Evolutionary conservation across 2,888 invertebrate species (phyloP).

Genomic region (Meiosimyza decipiens): DNA sequence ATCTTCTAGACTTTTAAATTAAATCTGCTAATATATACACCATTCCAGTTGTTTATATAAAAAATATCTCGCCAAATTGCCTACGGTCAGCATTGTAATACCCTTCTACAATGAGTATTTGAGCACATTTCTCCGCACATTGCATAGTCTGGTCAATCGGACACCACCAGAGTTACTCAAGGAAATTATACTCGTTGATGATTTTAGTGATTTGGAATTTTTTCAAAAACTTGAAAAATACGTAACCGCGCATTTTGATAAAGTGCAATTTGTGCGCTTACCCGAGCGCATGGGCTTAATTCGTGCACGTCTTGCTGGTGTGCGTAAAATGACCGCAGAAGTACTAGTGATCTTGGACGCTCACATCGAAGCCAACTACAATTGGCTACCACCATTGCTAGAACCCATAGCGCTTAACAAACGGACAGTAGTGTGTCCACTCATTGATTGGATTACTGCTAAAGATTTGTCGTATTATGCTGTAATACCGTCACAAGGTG

Average conservation of each 20-base stretch:
- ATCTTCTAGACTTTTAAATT: neutral
- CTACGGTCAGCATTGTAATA: conserved; percentile 87
- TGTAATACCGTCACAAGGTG: conserved; percentile 69
- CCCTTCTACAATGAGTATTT: conserved; percentile 96
- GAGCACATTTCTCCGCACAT: conserved; percentile 85
- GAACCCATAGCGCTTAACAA: conserved; percentile 90
- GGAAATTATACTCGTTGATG: conserved; percentile 91
- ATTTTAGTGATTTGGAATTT: conserved; percentile 83
- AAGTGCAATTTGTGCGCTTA: conserved; percentile 83
- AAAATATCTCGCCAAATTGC: conserved; percentile 65
- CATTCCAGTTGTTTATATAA: conserved; percentile 56
- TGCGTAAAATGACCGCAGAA: conserved; percentile 80
- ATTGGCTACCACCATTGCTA: conserved; percentile 92
- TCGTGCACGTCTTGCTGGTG: conserved; percentile 87
- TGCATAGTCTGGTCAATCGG: conserved; percentile 82
- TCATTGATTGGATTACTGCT: conserved; percentile 92
- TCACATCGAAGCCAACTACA: conserved; percentile 90
- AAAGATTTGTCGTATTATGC: too few relatives aligned
- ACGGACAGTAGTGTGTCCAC: conserved; percentile 92
- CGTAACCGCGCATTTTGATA: conserved; percentile 75
- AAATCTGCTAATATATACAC: neutral
- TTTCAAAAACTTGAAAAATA: conserved; percentile 81
- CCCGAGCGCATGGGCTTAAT: conserved; percentile 84
- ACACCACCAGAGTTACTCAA: conserved; percentile 86
- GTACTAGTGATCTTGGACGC: conserved; percentile 91